Evolutionary conservation across 2,113 vertebrate genomes (phyloP), one percentile per base, ranked within the genome.

Genomic region (Arothron firmamentum): DNA sequence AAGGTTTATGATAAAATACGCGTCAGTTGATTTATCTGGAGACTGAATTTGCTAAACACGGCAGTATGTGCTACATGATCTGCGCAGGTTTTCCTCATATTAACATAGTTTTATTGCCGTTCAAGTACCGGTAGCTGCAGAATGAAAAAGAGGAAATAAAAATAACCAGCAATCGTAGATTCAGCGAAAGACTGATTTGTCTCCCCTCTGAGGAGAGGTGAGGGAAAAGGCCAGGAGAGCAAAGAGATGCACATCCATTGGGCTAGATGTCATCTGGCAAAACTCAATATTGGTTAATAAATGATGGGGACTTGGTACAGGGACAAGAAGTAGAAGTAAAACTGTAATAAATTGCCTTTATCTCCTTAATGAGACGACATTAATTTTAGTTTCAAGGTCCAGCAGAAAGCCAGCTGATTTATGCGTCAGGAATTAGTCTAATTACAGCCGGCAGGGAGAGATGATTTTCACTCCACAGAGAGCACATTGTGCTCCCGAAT

Each of bases 301-400:
- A 85, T 88, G 89, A 89, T 81, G 74, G 80, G 80, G 31, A 77
- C 65, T 43, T 34, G 69, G 57, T 69, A 82, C 47, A 23, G 52
- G 55, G 65, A 65, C 58, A 20, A 80, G 77, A 70, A 59, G 75
- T 53, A 75, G 61, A 72, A 62, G 60, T 55, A 78, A 87, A 86
- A 80, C 59, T 75, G 76, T 79, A 90, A 91, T 90, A 92, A 91
- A 93, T 89, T 80, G 82, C 67, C 2, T 81, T 92, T 93, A 93
- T 93, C 92, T 92, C 48, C 76, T 86, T 92, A 93, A 93, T 91
- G 91, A 91, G 91, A 80, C 86, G 88, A 90, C 92, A 91, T 92
- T 92, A 88, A 92, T 92, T 92, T 93, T 87, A 82, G 74, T 89
- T 83, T 88, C 92, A 94, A 92, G 92, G 91, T 92, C 87, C 82